phyloP scores from a whole-genome alignment of 2,888 invertebrate species.

The Apamea monoglypha region DNA sequence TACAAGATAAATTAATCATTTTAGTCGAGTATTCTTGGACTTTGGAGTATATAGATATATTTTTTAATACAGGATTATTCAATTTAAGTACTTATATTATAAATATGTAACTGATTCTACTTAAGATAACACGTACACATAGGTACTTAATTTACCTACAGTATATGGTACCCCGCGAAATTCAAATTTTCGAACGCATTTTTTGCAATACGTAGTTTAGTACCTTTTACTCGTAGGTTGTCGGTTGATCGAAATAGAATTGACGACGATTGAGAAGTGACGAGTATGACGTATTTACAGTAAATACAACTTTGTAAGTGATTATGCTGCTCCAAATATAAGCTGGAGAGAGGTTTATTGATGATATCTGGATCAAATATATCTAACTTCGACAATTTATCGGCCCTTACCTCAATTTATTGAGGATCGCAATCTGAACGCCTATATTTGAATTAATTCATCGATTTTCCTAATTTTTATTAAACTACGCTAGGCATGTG shows the following conservation, averaged over 20 bases:
- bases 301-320: not conserved
- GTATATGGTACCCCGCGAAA: not conserved
- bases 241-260: not conserved
- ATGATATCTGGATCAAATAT: not conserved
- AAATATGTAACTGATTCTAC: not conserved
- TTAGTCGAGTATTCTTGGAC: constrained; percentile 5
- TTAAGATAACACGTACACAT: not conserved
- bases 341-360: not conserved
- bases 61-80: not conserved
- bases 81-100: not conserved
- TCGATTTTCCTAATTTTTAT: not conserved
- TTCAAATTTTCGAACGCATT: not conserved
- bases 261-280: not conserved
- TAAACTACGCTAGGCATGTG: not conserved
- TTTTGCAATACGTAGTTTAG: not conserved
- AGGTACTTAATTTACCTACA: not conserved
- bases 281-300: not conserved
- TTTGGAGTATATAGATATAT: too few species aligned
- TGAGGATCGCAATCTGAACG: not conserved
- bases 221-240: not conserved
- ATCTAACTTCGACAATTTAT: not conserved
- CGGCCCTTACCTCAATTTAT: not conserved
- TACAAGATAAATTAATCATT: not conserved
- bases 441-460: not conserved
- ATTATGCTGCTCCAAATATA: not conserved